Evolutionary conservation across 2,113 vertebrate species (phyloP).

Genomic region (Pongo pygmaeus): DNA sequence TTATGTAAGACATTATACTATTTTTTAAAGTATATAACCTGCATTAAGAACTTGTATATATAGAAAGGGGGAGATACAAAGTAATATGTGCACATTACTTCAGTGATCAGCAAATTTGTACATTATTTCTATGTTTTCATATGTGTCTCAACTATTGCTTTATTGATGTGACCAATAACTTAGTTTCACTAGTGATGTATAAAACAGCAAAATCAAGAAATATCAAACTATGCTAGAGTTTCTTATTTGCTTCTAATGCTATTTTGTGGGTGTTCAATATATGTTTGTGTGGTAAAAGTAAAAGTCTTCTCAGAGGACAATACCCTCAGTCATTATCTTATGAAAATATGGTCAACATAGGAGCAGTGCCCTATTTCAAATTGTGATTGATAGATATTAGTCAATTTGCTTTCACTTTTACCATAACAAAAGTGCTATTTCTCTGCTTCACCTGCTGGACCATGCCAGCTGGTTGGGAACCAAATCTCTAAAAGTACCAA

Average conservation of each 20-base stretch:
- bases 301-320: background rate
- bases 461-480: conserved; percentile 30
- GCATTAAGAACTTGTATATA: background rate
- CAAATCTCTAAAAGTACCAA: conserved; percentile 56
- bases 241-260: background rate
- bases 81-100: background rate
- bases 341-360: background rate
- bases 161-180: background rate
- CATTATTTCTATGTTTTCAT: background rate
- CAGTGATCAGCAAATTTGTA: background rate
- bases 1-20: background rate
- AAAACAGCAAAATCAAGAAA: conserved; percentile 14
- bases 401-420: conserved; percentile 31
- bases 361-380: background rate
- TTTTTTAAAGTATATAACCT: background rate
- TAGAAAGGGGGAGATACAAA: background rate
- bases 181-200: conserved; percentile 12
- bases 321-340: background rate
- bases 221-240: background rate
- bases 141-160: background rate
- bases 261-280: background rate
- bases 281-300: background rate
- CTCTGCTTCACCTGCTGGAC: conserved; percentile 59
- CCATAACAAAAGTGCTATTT: conserved; percentile 16
- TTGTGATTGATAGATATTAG: background rate